phyloP scores from a whole-genome alignment of 2,888 invertebrate genomes.

The Volucella inanis region DNA sequence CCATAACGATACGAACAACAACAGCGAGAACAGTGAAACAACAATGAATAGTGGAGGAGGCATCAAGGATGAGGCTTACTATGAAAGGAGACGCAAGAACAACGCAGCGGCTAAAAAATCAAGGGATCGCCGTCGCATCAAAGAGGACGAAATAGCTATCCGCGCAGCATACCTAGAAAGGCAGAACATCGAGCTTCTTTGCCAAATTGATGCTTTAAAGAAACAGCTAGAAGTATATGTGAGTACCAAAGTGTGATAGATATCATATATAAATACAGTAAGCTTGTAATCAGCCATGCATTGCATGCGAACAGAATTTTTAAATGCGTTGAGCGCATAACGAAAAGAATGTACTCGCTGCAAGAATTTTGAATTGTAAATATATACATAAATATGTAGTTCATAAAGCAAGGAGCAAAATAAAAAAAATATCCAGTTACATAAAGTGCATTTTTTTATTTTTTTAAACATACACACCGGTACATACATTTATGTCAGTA shows the following conservation, averaged over 20 bases:
- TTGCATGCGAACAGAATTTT: background rate
- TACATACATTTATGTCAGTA: too few species aligned
- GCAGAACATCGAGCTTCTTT: slow-evolving; percentile 91
- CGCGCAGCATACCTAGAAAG: slow-evolving; percentile 93
- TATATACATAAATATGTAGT: too few species aligned
- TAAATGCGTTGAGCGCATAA: slow-evolving; percentile 79
- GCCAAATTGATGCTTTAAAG: slow-evolving; percentile 87
- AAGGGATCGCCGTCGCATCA: slow-evolving; percentile 93
- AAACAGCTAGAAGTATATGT: slow-evolving; percentile 84
- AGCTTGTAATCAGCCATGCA: slow-evolving; percentile 39
- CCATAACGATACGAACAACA: slow-evolving; percentile 55
- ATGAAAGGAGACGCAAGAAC: slow-evolving; percentile 94
- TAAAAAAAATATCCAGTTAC: slow-evolving; percentile 23
- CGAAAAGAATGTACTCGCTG: too few species aligned
- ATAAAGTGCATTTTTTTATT: background rate
- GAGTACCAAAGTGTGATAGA: slow-evolving; percentile 42
- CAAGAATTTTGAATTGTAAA: too few species aligned
- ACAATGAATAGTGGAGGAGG: slow-evolving; percentile 76
- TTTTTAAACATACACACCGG: background rate
- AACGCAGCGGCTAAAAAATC: slow-evolving; percentile 98
- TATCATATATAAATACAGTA: background rate
- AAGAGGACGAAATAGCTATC: slow-evolving; percentile 96
- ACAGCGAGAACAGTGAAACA: slow-evolving; percentile 25
- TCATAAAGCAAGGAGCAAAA: background rate
- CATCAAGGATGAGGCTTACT: slow-evolving; percentile 91